Percentiles rank a stretch among this genome's conserved stretches.
phyloP scores from a whole-genome alignment of 1,140 invertebrate genomes.

The Portunus trituberculatus region DNA sequence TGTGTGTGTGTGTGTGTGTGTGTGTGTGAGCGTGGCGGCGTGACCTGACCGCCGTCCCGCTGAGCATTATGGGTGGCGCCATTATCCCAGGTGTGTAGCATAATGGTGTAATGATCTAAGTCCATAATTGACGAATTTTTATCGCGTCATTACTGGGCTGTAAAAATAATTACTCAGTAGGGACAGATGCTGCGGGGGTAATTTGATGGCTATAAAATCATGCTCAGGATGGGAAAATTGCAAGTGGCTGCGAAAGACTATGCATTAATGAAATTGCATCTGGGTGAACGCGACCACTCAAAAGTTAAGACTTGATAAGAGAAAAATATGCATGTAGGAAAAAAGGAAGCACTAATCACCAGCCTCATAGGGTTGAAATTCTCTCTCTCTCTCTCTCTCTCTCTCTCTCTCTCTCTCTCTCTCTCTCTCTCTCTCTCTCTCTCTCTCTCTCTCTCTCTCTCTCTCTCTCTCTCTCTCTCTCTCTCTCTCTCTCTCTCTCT shows the following conservation, averaged over 20 bases:
- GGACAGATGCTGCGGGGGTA: slow-evolving; percentile 41
- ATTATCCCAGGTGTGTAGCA: slow-evolving; percentile 49
- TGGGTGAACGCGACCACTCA: slow-evolving; percentile 36
- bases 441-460: not conserved
- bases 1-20: slow-evolving; percentile 1
- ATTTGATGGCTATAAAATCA: slow-evolving; percentile 61
- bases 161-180: slow-evolving; percentile 62
- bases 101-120: slow-evolving; percentile 61
- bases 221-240: slow-evolving; percentile 57
- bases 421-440: no score
- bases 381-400: not conserved
- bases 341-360: not conserved
- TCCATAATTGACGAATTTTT: slow-evolving; percentile 65
- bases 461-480: not conserved
- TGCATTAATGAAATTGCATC: slow-evolving; percentile 65
- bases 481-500: no score
- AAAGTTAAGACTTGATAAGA: slow-evolving; percentile 6
- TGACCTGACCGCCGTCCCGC: slow-evolving; percentile 18
- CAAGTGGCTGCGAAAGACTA: slow-evolving; percentile 50
- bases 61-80: slow-evolving; percentile 43
- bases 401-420: no score
- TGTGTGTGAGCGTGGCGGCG: not conserved
- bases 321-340: not conserved
- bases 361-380: not conserved
- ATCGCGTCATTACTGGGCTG: slow-evolving; percentile 61